phyloP scores from a whole-genome alignment of 2,888 invertebrate species.

The Chymomyza caudatula region DNA sequence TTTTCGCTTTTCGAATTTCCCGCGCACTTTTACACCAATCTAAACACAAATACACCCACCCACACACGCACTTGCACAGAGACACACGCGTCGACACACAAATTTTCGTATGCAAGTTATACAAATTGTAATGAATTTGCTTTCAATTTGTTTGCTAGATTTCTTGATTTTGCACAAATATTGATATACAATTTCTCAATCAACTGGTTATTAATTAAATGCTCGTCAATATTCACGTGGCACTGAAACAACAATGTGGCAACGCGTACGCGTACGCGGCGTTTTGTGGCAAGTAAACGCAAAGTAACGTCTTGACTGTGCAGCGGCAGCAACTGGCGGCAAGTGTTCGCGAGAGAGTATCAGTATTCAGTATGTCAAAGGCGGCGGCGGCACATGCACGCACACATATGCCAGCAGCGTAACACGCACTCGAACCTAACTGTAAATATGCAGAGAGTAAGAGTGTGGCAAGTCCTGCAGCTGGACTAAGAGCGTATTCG shows the following conservation, averaged over 20 bases:
- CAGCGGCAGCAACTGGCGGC: conserved; percentile 5
- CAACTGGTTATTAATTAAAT: background rate
- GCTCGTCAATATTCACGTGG: background rate
- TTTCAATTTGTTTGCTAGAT: background rate
- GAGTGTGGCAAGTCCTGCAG: background rate
- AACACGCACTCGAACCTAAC: background rate
- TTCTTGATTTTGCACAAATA: too few species aligned
- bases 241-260: too few species aligned
- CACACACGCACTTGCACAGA: background rate
- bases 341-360: conserved; percentile 36
- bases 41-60: background rate
- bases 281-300: conserved; percentile 8
- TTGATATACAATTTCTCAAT: background rate
- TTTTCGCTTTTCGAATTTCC: background rate
- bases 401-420: conserved; percentile 16
- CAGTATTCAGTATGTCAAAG: conserved; percentile 45
- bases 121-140: background rate
- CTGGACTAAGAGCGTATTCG: background rate
- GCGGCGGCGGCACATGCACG: conserved; percentile 24
- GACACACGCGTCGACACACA: too few species aligned
- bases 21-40: background rate
- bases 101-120: too few species aligned
- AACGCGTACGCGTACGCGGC: too few species aligned
- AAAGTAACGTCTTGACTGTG: conserved; percentile 23
- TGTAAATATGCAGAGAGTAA: conserved; percentile 1